A percentile compares a stretch with the other conserved stretches of the same genome.
Evolutionary conservation across 2,888 invertebrate species (phyloP).

Genomic region (Epinotia demarniana): DNA sequence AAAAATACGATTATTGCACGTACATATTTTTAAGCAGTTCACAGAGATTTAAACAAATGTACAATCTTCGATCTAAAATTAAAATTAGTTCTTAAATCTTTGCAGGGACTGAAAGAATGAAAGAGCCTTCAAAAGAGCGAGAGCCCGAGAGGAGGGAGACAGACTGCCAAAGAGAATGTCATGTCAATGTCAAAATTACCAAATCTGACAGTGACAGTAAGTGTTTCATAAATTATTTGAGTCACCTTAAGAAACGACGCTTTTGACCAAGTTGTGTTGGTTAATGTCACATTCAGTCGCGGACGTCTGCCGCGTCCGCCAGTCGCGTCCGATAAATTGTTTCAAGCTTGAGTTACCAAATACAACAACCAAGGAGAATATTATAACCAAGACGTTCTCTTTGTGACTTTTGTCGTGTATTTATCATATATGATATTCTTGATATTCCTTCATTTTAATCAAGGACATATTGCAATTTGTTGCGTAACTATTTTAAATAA

Average conservation of each 20-base stretch:
- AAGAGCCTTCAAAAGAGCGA: conserved; percentile 38
- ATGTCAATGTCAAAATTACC: conserved; percentile 32
- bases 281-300: too few species aligned
- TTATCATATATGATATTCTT: too few species aligned
- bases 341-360: too few species aligned
- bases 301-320: too few species aligned
- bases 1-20: conserved; percentile 2
- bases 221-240: background rate
- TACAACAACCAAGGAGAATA: too few species aligned
- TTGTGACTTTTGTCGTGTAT: too few species aligned
- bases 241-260: background rate
- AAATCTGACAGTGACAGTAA: conserved; percentile 25
- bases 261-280: background rate
- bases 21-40: conserved; percentile 1
- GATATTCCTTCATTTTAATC: too few species aligned
- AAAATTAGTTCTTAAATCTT: conserved; percentile 43
- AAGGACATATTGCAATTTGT: background rate
- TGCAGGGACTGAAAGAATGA: conserved; percentile 40
- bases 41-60: conserved; percentile 28
- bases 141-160: too few species aligned
- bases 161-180: conserved; percentile 19
- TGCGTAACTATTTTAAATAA: background rate
- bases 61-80: conserved; percentile 39
- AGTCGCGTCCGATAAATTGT: too few species aligned
- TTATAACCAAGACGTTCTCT: too few species aligned